phyloP scores from a whole-genome alignment of 2,113 vertebrate species.

The Daubentonia madagascariensis region DNA sequence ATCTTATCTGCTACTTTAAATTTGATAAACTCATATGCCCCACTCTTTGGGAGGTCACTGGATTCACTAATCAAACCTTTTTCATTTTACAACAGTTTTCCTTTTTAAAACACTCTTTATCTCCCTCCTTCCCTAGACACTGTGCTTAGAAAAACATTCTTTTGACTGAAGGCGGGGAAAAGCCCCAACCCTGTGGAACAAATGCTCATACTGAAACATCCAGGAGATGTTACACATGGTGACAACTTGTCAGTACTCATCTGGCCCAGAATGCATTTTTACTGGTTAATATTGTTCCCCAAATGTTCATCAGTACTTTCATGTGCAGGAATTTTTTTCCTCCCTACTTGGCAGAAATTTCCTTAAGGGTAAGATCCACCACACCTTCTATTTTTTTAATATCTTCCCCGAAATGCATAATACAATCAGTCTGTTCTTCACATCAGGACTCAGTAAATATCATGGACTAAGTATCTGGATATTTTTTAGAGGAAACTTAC shows the following conservation, averaged over 20 bases:
- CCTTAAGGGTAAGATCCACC: not conserved
- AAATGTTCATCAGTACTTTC: constrained; percentile 62
- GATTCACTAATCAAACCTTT: not conserved
- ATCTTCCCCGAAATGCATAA: not conserved
- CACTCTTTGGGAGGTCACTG: not conserved
- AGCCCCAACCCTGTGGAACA: not conserved
- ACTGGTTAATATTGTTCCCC: constrained; percentile 17
- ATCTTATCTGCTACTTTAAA: not conserved
- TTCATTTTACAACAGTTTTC: not conserved
- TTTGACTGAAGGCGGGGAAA: not conserved
- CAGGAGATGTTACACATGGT: constrained; percentile 28
- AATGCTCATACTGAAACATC: not conserved
- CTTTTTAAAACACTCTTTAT: not conserved
- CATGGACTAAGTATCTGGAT: not conserved
- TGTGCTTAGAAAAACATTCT: not conserved
- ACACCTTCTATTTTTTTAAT: not conserved
- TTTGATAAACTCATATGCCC: too few relatives aligned
- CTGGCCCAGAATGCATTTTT: constrained; percentile 21
- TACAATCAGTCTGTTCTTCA: not conserved
- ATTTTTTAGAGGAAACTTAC: not conserved
- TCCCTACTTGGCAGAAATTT: not conserved
- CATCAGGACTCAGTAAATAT: not conserved
- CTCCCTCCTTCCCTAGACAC: not conserved
- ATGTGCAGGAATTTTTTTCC: constrained; percentile 22
- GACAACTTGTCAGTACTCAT: constrained; percentile 49